Percentiles rank a stretch among this genome's conserved stretches.
These are phyloP conservation scores for Unio delphinus DNA, from an alignment of 2,888 invertebrate species.

Conservation along the genomic window DNA sequence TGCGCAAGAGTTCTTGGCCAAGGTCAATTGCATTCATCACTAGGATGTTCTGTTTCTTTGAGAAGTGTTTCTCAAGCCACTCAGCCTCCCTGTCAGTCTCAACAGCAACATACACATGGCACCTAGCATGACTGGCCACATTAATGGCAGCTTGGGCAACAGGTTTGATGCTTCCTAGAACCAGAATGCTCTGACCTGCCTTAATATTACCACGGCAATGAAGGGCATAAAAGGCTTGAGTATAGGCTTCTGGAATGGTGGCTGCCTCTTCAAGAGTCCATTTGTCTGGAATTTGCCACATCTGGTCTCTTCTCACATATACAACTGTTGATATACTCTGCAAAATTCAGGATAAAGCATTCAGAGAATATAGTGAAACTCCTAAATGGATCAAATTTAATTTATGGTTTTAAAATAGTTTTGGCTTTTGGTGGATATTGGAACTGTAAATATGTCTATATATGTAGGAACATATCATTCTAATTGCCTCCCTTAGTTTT, in stretches of 20 bases:
- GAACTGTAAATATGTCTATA: no score
- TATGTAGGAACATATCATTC: no score
- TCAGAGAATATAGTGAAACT: no score
- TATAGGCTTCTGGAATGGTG: constrained; percentile 92
- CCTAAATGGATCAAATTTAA: no score
- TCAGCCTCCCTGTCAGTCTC: constrained; percentile 87
- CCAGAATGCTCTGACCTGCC: constrained; percentile 77
- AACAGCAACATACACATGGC: constrained; percentile 85
- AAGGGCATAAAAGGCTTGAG: constrained; percentile 90
- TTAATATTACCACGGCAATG: constrained; percentile 87
- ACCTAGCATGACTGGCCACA: constrained; percentile 91
- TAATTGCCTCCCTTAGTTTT: no score
- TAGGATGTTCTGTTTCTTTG: constrained; percentile 10
- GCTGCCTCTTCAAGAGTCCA: constrained; percentile 95
- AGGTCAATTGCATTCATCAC: constrained; percentile 9
- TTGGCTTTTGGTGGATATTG: no score
- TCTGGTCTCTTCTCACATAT: no score
- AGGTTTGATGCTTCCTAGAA: constrained; percentile 83
- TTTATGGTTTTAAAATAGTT: no score
- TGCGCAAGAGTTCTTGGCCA: constrained; percentile 17
- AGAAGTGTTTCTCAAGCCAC: constrained; percentile 80
- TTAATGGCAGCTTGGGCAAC: constrained; percentile 97
- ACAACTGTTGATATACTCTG: no score
- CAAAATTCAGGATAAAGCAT: no score
- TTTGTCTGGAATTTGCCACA: constrained; percentile 88